Base-by-base conservation (phyloP, 2,888 invertebrate genomes). In the Ophioninae sp. region DNA sequence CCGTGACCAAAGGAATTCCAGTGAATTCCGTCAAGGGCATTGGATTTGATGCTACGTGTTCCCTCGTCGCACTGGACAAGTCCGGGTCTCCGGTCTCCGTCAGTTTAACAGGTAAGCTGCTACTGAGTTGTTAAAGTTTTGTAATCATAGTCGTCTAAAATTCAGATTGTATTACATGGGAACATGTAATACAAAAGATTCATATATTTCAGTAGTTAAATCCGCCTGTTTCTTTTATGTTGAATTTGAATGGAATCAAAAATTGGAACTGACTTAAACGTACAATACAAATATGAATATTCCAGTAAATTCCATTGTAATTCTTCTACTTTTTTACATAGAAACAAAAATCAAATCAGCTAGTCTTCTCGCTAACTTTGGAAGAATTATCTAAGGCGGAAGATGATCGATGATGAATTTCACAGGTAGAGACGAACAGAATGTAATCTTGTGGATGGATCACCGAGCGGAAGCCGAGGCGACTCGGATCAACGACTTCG, bases 1-100 rank as follows among this genome's bases (percentile, higher is more conserved):
- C 94, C 89, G 95, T 96, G 13, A 92, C 94, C n/a, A 88, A 91
- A 68, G 93, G 93, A 78, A 91, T 95, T 85, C 93, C 94, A 86
- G 94, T 94, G 75, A 91, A 93, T 81, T 93, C 90, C 87, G 94
- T 98, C n/a, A 96, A 95, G 93, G 98, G 98, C 20, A 95, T 99
- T 88, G 98, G 98, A 6, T 99, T 99, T 94, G 98, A 98, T 94
- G 99, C 98, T 20, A 99, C 99, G 13, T 99, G 99, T 92, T 99
- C 99, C 0, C 93, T 99, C 82, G 99, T 97, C 0, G 96, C 95
- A 7, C 90, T 99, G 59, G 97, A 96, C 89, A 93, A 94, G 87
- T 93, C 95, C 82, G 95, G 95, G 17, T 93, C 94, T 37, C 96
- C 98, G 0, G 91, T 97, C 61, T 95, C 96, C 61, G 95, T 97